These are phyloP conservation scores for Drosophila simulans DNA, from an alignment of 1,140 invertebrate genomes.

Conservation along the genomic window DNA sequence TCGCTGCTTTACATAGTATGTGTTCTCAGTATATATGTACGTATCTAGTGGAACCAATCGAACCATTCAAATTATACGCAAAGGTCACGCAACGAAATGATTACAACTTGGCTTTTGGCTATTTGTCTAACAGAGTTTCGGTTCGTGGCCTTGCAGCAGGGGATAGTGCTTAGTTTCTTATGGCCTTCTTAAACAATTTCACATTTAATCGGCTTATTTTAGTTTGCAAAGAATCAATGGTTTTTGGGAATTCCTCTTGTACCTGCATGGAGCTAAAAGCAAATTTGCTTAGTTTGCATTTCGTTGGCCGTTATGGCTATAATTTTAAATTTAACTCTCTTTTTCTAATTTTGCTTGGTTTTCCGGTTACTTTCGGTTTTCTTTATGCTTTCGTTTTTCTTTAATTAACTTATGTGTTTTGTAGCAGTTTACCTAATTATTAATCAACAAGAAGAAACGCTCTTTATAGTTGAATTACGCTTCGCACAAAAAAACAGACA, in stretches of 20 bases:
- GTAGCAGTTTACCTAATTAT: slow-evolving; percentile 73
- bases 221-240: slow-evolving; percentile 20
- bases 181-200: slow-evolving; percentile 31
- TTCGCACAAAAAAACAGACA: slow-evolving; percentile 29
- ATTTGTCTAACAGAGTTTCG: slow-evolving; percentile 28
- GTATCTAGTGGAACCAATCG: slow-evolving; percentile 52
- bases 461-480: slow-evolving; percentile 37
- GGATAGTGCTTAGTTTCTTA: slow-evolving; percentile 30
- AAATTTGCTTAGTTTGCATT: slow-evolving; percentile 41
- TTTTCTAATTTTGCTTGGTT: slow-evolving; percentile 33
- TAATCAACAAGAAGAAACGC: slow-evolving; percentile 80
- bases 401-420: slow-evolving; percentile 58
- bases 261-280: slow-evolving; percentile 47
- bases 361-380: not conserved
- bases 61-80: slow-evolving; percentile 53
- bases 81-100: slow-evolving; percentile 49
- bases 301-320: slow-evolving; percentile 43
- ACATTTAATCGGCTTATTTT: slow-evolving; percentile 34
- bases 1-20: slow-evolving; percentile 50
- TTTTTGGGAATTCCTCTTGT: slow-evolving; percentile 7
- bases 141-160: slow-evolving; percentile 22
- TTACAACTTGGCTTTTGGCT: slow-evolving; percentile 44
- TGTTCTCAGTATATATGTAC: slow-evolving; percentile 50
- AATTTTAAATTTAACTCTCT: slow-evolving; percentile 52
- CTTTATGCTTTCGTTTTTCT: slow-evolving; percentile 30